Evolutionary conservation across 2,113 vertebrate genomes (phyloP).

Genomic region (Zosterops borbonicus): DNA sequence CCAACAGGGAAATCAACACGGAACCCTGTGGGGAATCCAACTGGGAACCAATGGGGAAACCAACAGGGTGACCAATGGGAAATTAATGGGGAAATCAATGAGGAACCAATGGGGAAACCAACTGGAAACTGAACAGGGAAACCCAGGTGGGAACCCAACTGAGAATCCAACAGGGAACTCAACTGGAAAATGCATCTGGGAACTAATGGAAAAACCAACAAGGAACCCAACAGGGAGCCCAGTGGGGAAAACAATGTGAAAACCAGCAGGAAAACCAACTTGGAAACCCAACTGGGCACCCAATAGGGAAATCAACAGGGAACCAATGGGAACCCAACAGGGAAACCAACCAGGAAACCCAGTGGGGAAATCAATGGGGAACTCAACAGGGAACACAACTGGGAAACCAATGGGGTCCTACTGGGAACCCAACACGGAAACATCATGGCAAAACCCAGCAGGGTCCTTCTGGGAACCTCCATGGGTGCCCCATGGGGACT

Average conservation of each 20-base stretch:
- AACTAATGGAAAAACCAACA: too few relatives aligned
- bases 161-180: not conserved
- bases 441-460: not conserved
- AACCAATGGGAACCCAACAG: not conserved
- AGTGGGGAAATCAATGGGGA: not conserved
- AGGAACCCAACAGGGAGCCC: not conserved
- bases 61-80: not conserved
- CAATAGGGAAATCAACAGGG: too few relatives aligned
- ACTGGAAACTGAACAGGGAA: not conserved
- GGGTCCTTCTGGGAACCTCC: not conserved
- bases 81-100: accelerated
- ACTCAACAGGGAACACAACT: not conserved
- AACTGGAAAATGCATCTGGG: not conserved
- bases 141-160: not conserved
- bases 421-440: not conserved
- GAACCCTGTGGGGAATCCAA: not conserved
- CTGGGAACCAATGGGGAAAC: too few relatives aligned
- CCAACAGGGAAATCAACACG: not conserved
- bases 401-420: not conserved
- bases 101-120: not conserved
- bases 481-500: not conserved
- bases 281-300: not conserved
- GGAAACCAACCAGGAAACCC: not conserved
- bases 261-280: not conserved
- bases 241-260: accelerated